Base-by-base conservation (phyloP, 2,888 invertebrate genomes). In the Trichacis sp. region DNA sequence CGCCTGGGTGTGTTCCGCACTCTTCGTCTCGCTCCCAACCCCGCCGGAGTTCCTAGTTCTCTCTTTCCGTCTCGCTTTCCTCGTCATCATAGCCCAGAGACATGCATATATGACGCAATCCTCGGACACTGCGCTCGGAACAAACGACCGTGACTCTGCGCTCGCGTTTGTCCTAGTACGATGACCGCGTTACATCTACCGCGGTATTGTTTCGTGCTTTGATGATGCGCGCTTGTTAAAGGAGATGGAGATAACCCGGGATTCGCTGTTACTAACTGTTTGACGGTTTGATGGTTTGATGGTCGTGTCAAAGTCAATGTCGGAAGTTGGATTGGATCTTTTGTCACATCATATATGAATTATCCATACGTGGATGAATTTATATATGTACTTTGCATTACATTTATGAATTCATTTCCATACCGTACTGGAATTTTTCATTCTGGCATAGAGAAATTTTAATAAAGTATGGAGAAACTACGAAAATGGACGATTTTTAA, bases 191-290 rank as follows among this genome's bases (percentile, higher is more conserved):
- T 24, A 24, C 24, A 24, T 54, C 54, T 59, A 48, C 56, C 48
- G 60, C 49, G 20, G 56, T 30, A 65, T 65, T 65, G 65, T 65
- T 57, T 57, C 48, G 36, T 46, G n/a, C 45, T 20, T 46, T 38
- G 24, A 52, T 38, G 42, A 51, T 45, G 42, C 33, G 47, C 17
- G 55, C 52, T 64, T 47, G 36, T 46, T 50, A 36, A 56, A 45
- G 33, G 49, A 49, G 4, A 64, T 64, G 58, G 29, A 59, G 59
- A 64, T 59, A 54, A 59, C 24, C 30, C 36, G 63, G 24, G 24
- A 24, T 24, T 24, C 4, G 4, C 8, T 24, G 24, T 24, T 24
- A 8, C 24, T 24, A 24, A 24, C 24, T 24, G 24, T 24, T 24
- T 24, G 24, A 24, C 8, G n/a, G n/a, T n/a, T n/a, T n/a, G n/a